A percentile compares a stretch with the other conserved stretches of the same genome.
These are phyloP conservation scores for Poicephalus gulielmi DNA, from an alignment of 2,113 vertebrate genomes.

Conservation along the genomic window DNA sequence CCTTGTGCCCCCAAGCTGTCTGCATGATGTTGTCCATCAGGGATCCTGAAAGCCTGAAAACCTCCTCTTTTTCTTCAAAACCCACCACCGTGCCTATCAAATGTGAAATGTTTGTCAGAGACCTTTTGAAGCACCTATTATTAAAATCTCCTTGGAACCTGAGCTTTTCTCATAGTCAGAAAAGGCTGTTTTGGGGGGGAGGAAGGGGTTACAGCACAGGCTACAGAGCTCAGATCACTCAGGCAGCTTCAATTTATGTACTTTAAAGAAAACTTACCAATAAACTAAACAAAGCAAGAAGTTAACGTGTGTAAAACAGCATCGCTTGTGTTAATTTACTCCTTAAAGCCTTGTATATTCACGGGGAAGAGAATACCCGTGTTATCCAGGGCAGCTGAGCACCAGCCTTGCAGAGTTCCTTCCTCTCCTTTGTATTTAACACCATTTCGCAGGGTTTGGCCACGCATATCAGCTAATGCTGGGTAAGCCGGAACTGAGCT, in stretches of 20 bases:
- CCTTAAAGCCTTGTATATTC: background rate
- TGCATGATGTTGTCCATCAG: background rate
- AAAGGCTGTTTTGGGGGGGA: background rate
- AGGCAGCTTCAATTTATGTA: background rate
- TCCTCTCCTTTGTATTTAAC: background rate
- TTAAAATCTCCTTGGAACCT: background rate
- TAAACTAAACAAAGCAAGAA: background rate
- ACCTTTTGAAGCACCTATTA: background rate
- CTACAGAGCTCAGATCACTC: background rate
- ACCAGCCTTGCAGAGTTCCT: background rate
- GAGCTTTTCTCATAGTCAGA: background rate
- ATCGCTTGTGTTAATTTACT: background rate
- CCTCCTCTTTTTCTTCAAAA: background rate
- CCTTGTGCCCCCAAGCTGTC: background rate
- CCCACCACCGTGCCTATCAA: background rate
- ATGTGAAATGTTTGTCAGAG: background rate
- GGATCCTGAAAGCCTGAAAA: background rate
- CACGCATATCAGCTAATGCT: background rate
- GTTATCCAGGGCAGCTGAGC: background rate
- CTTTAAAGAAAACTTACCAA: background rate
- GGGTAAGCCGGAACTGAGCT: background rate
- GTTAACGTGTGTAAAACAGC: background rate
- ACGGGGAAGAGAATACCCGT: fast-evolving
- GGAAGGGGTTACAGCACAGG: background rate
- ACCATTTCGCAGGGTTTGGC: background rate